These are phyloP conservation scores for Campylomormyrus tamandua DNA, from an alignment of 2,113 vertebrate genomes.

Conservation along the genomic window DNA sequence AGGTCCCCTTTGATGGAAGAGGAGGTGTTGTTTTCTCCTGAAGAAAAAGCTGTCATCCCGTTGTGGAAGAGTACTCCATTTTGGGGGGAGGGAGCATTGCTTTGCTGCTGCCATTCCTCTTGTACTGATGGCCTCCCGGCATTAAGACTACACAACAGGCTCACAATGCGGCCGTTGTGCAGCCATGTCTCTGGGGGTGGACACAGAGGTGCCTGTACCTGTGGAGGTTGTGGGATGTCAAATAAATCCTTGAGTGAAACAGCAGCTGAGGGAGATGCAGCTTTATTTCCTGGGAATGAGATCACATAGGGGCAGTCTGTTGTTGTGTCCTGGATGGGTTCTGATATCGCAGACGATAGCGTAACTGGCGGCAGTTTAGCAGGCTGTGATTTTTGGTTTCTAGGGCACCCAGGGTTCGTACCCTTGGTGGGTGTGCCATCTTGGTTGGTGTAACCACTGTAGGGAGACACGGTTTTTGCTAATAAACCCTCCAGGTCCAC, in stretches of 20 bases:
- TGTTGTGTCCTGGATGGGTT: conserved; percentile 34
- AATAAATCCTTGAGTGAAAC: conserved; percentile 56
- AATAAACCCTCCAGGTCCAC: conserved; percentile 10
- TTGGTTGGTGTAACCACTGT: conserved; percentile 81
- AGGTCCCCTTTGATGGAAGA: conserved; percentile 34
- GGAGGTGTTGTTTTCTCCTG: neutral
- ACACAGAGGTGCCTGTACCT: conserved; percentile 74
- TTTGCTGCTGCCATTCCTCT: conserved; percentile 51
- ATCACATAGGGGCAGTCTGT: conserved; percentile 7
- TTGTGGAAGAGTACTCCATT: conserved; percentile 29
- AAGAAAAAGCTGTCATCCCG: neutral
- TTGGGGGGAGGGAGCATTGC: conserved; percentile 30
- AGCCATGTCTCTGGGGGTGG: conserved; percentile 75
- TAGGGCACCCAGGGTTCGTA: neutral
- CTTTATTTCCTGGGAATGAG: neutral
- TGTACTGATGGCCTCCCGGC: conserved; percentile 34
- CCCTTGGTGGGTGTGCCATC: conserved; percentile 61
- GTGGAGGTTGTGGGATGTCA: conserved; percentile 79
- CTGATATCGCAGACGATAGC: conserved; percentile 43
- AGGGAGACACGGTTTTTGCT: conserved; percentile 69
- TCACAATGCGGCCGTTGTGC: conserved; percentile 52
- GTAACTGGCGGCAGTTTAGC: conserved; percentile 32
- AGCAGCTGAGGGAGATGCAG: conserved; percentile 41
- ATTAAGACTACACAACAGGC: conserved; percentile 54
- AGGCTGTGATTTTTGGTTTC: conserved; percentile 48